Evolutionary conservation across 2,113 vertebrate genomes (phyloP).

Genomic region (Mesoclemmys tuberculata): DNA sequence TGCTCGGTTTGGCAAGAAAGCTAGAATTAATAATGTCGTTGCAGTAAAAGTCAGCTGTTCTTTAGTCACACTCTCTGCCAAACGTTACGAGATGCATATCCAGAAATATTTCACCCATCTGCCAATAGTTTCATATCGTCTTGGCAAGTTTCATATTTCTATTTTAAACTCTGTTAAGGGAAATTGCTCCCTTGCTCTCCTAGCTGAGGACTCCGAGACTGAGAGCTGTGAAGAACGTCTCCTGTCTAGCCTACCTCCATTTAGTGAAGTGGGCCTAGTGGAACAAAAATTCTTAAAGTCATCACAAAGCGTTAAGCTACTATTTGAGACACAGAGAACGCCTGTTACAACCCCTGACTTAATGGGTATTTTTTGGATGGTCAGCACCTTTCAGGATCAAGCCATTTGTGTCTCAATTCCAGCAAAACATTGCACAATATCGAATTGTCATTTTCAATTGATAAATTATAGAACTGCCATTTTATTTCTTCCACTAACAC

Average conservation of each 20-base stretch:
- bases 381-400: background rate
- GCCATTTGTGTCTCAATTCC: background rate
- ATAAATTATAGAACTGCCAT: background rate
- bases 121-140: slow-evolving; percentile 74
- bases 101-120: slow-evolving; percentile 75
- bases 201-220: background rate
- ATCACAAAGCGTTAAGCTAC: slow-evolving; percentile 9
- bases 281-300: slow-evolving; percentile 28
- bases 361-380: background rate
- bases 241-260: slow-evolving; percentile 25
- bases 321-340: background rate
- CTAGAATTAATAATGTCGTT: slow-evolving; percentile 73
- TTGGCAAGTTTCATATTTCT: slow-evolving; percentile 66
- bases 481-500: background rate
- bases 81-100: slow-evolving; percentile 63
- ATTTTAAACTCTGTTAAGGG: slow-evolving; percentile 69
- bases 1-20: slow-evolving; percentile 57
- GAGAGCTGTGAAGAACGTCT: background rate
- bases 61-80: slow-evolving; percentile 69
- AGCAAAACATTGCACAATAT: background rate
- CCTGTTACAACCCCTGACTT: background rate
- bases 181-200: slow-evolving; percentile 56
- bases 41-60: slow-evolving; percentile 80
- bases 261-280: slow-evolving; percentile 1
- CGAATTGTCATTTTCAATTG: background rate